Base-by-base conservation (phyloP, 2,797 vertebrate genomes). In the Benthosema pterotum region DNA sequence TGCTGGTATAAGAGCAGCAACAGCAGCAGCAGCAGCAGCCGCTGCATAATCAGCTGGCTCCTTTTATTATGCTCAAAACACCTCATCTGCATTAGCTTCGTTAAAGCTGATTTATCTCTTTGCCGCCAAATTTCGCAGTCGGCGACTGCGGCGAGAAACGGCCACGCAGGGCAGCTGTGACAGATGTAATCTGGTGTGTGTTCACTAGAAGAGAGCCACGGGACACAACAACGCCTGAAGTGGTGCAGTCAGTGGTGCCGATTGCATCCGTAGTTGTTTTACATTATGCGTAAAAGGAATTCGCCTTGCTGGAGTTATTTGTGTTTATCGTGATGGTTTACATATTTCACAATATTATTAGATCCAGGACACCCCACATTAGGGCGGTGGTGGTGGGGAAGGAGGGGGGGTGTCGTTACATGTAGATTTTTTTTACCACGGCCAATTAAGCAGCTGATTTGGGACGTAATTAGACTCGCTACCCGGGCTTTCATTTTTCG, bases 51-150 rank as follows among this genome's bases (percentile, higher is more conserved):
- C 73, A 84, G 69, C 76, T 42, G 65, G 17, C 75, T 77, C 59
- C 71, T 78, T 82, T n/a, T n/a, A n/a, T n/a, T 74, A 67, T 82
- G 67, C 67, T 58, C 52, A 64, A 80, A 84, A 87, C 81, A 79
- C 72, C 25, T 84, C 61, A 83, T 87, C 79, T 88, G 80, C 84
- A 85, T 88, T 69, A 82, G 72, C 66, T 82, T 75, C 60, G 77
- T 64, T 42, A 5, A 67, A 55, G 68, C 75, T 63, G 73, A 83
- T 79, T 79, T 63, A 72, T 79, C 75, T 84, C 69, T 74, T 84
- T 81, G 73, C 60, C 3, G 0, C 65, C 74, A 69, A 83, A 79
- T 79, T 67, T n/a, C n/a, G n/a, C n/a, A n/a, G n/a, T n/a, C 69
- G 83, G 81, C 84, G 54, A 54, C 61, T 52, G n/a, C n/a, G n/a